A percentile compares a stretch with the other conserved stretches of the same genome.
Conservation (phyloP, 2,113 vertebrate genomes). For the Chaetodon trifascialis region DNA sequence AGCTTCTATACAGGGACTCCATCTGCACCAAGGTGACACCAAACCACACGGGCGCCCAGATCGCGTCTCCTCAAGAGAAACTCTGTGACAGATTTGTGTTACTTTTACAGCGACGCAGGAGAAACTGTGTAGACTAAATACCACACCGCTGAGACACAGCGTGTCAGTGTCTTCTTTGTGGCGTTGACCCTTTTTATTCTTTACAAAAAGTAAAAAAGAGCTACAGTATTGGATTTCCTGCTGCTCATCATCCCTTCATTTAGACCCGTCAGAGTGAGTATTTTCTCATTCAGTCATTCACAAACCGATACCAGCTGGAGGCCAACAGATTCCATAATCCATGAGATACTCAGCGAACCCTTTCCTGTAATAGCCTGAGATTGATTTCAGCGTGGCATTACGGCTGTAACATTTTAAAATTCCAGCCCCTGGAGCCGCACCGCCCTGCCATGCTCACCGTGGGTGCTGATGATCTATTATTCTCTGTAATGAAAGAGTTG, state of each 20-base stretch:
- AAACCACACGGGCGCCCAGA: slow-evolving; percentile 44
- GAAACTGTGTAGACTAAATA: slow-evolving; percentile 4
- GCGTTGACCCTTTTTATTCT: not conserved
- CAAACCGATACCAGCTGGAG: slow-evolving; percentile 50
- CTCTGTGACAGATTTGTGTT: slow-evolving; percentile 44
- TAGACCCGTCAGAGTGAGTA: slow-evolving; percentile 33
- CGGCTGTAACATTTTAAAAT: slow-evolving; percentile 59
- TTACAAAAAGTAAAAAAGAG: not conserved
- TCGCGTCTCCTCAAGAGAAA: slow-evolving; percentile 22
- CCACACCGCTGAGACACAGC: not conserved
- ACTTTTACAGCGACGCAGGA: slow-evolving; percentile 11
- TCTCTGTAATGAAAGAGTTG: slow-evolving; percentile 71
- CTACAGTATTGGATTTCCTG: slow-evolving; percentile 13
- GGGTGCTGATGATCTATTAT: slow-evolving; percentile 68
- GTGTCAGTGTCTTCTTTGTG: not conserved
- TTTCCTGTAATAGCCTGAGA: slow-evolving; percentile 50
- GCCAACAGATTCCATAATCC: slow-evolving; percentile 59
- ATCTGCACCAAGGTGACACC: slow-evolving; percentile 55
- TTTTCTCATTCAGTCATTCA: slow-evolving; percentile 28
- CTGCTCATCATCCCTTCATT: slow-evolving; percentile 3
- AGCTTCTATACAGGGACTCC: slow-evolving; percentile 57
- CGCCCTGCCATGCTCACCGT: not conserved
- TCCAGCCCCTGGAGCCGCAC: slow-evolving; percentile 30
- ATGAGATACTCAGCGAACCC: slow-evolving; percentile 45
- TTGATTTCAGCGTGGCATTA: slow-evolving; percentile 64